Evolutionary conservation across 2,888 invertebrate species (phyloP).

Genomic region (Caenorhabditis uteleia): DNA sequence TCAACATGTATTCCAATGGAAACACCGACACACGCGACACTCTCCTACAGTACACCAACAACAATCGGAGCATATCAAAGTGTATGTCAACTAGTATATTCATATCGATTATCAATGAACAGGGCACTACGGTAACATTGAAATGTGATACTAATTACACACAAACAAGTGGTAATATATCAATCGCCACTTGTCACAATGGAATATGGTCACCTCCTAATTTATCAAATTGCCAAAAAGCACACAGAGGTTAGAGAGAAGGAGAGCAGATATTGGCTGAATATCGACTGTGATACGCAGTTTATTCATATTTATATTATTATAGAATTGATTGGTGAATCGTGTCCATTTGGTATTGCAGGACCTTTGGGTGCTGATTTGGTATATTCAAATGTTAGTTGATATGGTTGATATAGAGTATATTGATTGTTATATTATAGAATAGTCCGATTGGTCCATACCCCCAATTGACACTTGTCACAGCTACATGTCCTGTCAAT

Average conservation of each 20-base stretch:
- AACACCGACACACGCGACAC: slow-evolving; percentile 5
- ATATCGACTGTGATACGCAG: too few relatives aligned
- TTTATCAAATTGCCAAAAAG: slow-evolving; percentile 16
- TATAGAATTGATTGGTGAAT: too few relatives aligned
- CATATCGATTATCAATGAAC: neutral
- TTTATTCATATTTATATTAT: too few relatives aligned
- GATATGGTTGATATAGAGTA: neutral
- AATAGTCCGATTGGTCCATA: slow-evolving; percentile 45
- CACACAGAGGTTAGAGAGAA: slow-evolving; percentile 24
- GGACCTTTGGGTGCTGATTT: slow-evolving; percentile 20
- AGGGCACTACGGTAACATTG: slow-evolving; percentile 31
- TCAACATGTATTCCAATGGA: slow-evolving; percentile 15
- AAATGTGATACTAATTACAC: slow-evolving; percentile 28
- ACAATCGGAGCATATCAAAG: slow-evolving; percentile 2
- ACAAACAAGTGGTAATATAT: slow-evolving; percentile 3
- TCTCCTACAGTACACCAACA: slow-evolving; percentile 17
- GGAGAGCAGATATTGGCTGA: too few relatives aligned
- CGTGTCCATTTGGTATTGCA: slow-evolving; percentile 20
- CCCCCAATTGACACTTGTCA: slow-evolving; percentile 33
- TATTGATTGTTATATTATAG: slow-evolving; percentile 19
- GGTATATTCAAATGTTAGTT: slow-evolving; percentile 33
- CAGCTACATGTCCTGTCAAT: slow-evolving; percentile 33
- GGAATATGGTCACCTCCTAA: slow-evolving; percentile 25
- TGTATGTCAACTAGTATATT: slow-evolving; percentile 17
- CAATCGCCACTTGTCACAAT: slow-evolving; percentile 35